Evolutionary conservation across 2,888 invertebrate species (phyloP).

Genomic region (Julus scanicus): DNA sequence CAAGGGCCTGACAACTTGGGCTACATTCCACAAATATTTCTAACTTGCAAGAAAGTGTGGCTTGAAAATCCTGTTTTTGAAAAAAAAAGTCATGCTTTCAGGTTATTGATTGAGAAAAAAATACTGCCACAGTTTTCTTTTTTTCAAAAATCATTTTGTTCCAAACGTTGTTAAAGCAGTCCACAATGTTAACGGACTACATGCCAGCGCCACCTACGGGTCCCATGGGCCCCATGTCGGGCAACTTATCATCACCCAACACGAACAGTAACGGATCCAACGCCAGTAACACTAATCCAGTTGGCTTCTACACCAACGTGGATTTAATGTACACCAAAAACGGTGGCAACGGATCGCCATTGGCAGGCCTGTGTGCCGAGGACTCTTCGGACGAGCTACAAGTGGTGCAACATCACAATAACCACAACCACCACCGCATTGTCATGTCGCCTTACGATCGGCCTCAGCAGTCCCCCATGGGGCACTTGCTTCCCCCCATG

Average conservation of each 20-base stretch:
- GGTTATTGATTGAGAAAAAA: neutral
- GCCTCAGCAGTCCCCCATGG: slow-evolving; percentile 45
- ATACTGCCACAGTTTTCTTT: neutral
- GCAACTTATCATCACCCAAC: neutral
- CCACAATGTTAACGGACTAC: slow-evolving; percentile 26
- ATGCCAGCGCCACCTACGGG: slow-evolving; percentile 28
- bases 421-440: slow-evolving; percentile 1
- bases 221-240: neutral
- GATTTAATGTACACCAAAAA: slow-evolving; percentile 25
- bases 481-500: neutral
- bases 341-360: neutral
- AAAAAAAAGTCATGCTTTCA: neutral
- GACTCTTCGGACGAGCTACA: slow-evolving; percentile 48
- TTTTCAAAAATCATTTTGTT: too few relatives aligned
- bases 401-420: neutral
- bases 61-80: too few relatives aligned
- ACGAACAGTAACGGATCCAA: slow-evolving; percentile 23
- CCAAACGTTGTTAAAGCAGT: neutral
- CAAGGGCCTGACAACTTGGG: too few relatives aligned
- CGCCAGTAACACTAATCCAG: neutral
- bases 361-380: slow-evolving; percentile 28
- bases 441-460: slow-evolving; percentile 26
- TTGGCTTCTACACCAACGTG: slow-evolving; percentile 20
- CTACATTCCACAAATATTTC: too few relatives aligned
- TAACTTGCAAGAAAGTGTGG: too few relatives aligned